Evolutionary conservation across 2,888 invertebrate genomes (phyloP).

Genomic region (Dryomyza anilis): DNA sequence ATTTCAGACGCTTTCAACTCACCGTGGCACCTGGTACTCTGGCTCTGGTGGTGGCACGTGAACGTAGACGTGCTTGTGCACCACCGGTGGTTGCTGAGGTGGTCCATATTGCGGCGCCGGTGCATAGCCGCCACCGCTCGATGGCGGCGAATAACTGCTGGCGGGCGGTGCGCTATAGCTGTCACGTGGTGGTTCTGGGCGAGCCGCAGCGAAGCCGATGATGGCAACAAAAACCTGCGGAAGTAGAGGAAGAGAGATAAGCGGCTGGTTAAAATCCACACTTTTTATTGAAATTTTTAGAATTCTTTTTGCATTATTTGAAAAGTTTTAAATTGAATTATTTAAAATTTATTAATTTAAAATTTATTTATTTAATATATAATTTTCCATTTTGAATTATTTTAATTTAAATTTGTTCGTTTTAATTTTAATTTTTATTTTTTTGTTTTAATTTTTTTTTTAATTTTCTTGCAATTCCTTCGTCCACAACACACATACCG

Average conservation of each 20-base stretch:
- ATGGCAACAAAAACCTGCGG: constrained; percentile 51
- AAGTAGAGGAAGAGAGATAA: no score
- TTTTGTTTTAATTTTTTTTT: neutral
- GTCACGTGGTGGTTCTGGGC: constrained; percentile 58
- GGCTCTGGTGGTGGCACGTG: constrained; percentile 89
- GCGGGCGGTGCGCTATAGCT: constrained; percentile 65
- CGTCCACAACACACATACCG: constrained; percentile 46
- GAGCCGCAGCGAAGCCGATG: constrained; percentile 52
- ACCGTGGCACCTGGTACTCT: constrained; percentile 73
- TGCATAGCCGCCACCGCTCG: constrained; percentile 64
- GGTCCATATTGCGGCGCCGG: constrained; percentile 71
- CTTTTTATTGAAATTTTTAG: no score
- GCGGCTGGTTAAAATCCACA: neutral
- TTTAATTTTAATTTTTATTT: constrained; percentile 13
- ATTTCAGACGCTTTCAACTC: constrained; percentile 48
- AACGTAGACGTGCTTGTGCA: constrained; percentile 90
- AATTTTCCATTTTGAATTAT: constrained; percentile 6
- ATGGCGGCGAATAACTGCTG: constrained; percentile 62
- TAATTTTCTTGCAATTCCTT: constrained; percentile 5
- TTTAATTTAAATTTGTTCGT: neutral
- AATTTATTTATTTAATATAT: neutral
- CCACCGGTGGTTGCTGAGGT: constrained; percentile 75
- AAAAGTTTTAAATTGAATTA: neutral
- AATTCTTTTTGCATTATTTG: neutral
- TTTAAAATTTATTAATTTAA: no score